Evolutionary conservation across 2,797 vertebrate genomes (phyloP), one percentile per base, ranked within the genome.

Genomic region (Eupleurogrammus muticus): DNA sequence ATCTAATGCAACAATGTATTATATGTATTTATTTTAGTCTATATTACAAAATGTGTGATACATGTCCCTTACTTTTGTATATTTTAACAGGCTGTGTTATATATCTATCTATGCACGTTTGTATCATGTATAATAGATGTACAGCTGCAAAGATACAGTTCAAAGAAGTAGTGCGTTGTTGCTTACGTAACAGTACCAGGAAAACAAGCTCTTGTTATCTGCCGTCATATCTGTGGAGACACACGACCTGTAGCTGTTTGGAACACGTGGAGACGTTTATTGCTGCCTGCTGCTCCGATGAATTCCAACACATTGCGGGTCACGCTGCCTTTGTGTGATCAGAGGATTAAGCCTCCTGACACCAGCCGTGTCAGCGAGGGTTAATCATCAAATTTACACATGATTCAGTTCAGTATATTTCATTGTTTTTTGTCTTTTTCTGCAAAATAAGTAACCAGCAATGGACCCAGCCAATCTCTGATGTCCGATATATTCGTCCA

Each of bases 201-300:
- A 79, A 82, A 65, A 57, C 57, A 51, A 54, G 19, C 38, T 59
- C 32, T 34, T n/a, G 19, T 28, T 53, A 65, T 79, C 23, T 50
- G 51, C 11, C 36, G 13, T 53, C 38, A 34, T 70, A 67, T 64
- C 71, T 38, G 38, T 20, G 5, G 12, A 20, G 47, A 67, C 49
- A 47, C 32, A 20, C 44, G 46, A 66, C 46, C 40, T 65, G 2
- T 38, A 12, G 48, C 11, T 35, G 53, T 71, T 57, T 24, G 28
- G 60, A 69, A 69, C 36, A n/a, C 46, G 24, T 36, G 21, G 11
- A 40, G 16, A 49, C 16, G 13, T 61, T 66, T 71, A 56, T 64
- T 56, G 56, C 20, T 50, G 48, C 23, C 40, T 40, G 38, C 47
- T 69, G 19, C 10, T 12, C 57, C 28, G 9, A 17, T 12, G 13